Base-by-base conservation (phyloP, 2,113 vertebrate species). In the Sander lucioperca region DNA sequence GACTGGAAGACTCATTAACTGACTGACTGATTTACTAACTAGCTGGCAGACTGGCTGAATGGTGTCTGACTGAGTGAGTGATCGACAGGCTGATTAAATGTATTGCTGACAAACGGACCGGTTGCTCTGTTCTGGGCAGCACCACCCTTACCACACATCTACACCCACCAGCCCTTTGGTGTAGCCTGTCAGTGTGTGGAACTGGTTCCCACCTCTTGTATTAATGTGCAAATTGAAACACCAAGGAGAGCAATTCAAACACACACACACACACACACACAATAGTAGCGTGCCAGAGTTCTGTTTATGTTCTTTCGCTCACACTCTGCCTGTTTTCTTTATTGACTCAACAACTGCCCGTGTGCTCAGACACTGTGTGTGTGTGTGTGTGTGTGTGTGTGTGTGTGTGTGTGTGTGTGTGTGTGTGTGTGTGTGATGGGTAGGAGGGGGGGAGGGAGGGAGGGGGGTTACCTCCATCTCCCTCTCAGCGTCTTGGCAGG, bases 151-250 rank as follows among this genome's bases (percentile, higher is more conserved):
- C 27, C 63, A 66, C 74, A 74, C 36, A 59, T 30, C 48, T 27
- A 79, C 71, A 79, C 68, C 48, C 74, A 68, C 71, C 79, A 83
- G 27, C 71, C 43, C n/a, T 65, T 48, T 45, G 25, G 79, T 84
- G 84, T 66, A 57, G 79, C 84, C 81, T 87, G 80, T 82, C 85
- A 84, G 48, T 43, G 86, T 85, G 71, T 81, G 86, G 66, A 84
- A 80, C 86, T 12, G 23, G 86, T 92, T 90, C 76, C 87, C 79
- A 85, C 77, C 79, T 87, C 75, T 78, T 64, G 88, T 74, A 93
- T 93, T 91, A 90, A 88, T 93, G 87, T 94, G 91, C 88, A 90
- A 94, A 93, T 92, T 91, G 85, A 92, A 94, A 91, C n/a, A 57
- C 82, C 74, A 73, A 78, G 74, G 84, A 93, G 79, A 87, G 74